A percentile compares a stretch with the other conserved stretches of the same genome.
Conservation (phyloP, 1,140 invertebrate species). For the Bombus affinis region DNA sequence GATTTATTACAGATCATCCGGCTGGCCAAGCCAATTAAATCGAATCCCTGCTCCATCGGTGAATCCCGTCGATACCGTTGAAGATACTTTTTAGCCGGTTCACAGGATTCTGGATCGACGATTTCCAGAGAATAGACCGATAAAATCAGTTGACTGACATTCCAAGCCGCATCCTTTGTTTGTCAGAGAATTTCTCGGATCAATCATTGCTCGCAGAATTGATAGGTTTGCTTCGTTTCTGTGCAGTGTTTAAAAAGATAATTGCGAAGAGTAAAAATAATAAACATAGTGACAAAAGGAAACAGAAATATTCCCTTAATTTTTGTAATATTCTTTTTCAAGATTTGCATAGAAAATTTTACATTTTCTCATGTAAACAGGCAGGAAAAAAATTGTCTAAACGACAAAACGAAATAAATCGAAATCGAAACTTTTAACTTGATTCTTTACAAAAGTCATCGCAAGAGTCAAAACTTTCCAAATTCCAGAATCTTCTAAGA, state of each 20-base stretch:
- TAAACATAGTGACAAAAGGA: too few relatives aligned
- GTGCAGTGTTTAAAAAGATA: neutral
- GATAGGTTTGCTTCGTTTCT: neutral
- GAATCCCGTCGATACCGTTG: constrained; percentile 11
- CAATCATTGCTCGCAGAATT: neutral
- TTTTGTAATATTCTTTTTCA: too few relatives aligned
- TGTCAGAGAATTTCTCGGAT: neutral
- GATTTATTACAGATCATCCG: constrained; percentile 28
- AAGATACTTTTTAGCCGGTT: neutral
- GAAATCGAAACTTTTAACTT: too few relatives aligned
- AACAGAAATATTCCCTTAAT: neutral
- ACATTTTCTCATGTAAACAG: too few relatives aligned
- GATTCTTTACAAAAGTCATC: too few relatives aligned
- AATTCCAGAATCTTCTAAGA: neutral
- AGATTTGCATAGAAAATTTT: too few relatives aligned
- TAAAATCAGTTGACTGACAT: neutral
- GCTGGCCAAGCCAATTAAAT: constrained; percentile 28
- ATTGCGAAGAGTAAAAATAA: too few relatives aligned
- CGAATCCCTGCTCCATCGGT: neutral
- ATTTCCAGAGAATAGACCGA: neutral
- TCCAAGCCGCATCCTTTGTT: neutral
- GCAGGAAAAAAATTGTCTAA: too few relatives aligned
- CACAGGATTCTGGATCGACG: neutral
- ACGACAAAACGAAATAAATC: neutral
- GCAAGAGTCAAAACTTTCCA: neutral